Evolutionary conservation across 2,888 invertebrate species (phyloP).

Genomic region (Julus scanicus): DNA sequence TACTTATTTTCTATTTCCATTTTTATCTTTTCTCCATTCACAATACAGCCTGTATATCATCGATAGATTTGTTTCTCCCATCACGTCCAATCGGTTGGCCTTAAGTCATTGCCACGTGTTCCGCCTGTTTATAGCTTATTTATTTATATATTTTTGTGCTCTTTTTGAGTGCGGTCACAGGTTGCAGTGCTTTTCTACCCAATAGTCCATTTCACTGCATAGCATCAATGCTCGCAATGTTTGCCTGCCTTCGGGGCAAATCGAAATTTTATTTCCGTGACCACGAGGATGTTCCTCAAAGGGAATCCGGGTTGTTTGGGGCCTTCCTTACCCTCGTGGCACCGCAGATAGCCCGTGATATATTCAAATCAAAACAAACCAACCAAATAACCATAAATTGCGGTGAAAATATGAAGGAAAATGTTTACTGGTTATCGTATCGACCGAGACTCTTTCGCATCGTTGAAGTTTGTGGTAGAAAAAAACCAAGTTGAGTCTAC

Average conservation of each 20-base stretch:
- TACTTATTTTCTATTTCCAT: neutral
- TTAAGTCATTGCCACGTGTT: neutral
- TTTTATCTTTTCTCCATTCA: neutral
- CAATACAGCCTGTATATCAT: neutral
- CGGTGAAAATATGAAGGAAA: constrained; percentile 34
- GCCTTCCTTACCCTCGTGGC: neutral
- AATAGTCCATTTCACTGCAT: neutral
- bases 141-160: constrained; percentile 5
- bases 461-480: neutral
- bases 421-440: neutral
- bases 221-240: neutral
- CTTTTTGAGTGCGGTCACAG: neutral
- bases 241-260: neutral
- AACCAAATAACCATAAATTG: constrained; percentile 25
- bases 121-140: constrained; percentile 18
- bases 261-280: neutral
- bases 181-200: neutral
- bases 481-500: neutral
- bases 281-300: neutral
- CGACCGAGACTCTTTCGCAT: neutral
- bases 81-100: constrained; percentile 4
- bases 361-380: constrained; percentile 30
- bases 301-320: neutral
- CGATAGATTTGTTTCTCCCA: neutral
- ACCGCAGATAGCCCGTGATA: neutral